Conservation (phyloP, 2,113 vertebrate species). For the Antechinus stuartii region DNA sequence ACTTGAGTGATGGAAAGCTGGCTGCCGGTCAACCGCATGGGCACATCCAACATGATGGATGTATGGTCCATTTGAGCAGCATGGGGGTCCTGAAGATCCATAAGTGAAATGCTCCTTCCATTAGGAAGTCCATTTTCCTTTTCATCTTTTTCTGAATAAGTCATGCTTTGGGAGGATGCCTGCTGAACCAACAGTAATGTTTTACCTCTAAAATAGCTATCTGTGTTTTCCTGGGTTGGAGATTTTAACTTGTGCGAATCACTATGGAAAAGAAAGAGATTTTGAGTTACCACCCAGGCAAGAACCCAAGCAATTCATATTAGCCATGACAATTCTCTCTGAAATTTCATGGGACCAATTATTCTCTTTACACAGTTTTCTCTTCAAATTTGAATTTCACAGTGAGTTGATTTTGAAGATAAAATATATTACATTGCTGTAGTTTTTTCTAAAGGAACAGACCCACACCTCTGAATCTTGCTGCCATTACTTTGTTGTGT, state of each 20-base stretch:
- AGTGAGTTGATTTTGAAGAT: constrained; percentile 28
- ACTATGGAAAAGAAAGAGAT: constrained; percentile 80
- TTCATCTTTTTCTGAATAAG: constrained; percentile 90
- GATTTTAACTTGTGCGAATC: constrained; percentile 89
- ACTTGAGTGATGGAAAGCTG: constrained; percentile 89
- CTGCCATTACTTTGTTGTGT: constrained; percentile 19
- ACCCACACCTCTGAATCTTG: background rate
- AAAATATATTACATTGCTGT: constrained; percentile 34
- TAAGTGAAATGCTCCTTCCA: constrained; percentile 94
- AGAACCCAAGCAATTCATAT: constrained; percentile 48
- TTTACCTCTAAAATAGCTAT: constrained; percentile 86
- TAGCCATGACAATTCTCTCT: constrained; percentile 37
- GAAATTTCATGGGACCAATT: constrained; percentile 8
- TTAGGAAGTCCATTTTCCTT: constrained; percentile 87
- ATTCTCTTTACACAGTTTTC: constrained; percentile 52
- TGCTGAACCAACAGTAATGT: constrained; percentile 89
- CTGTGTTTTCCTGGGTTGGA: constrained; percentile 86
- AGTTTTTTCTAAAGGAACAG: constrained; percentile 26
- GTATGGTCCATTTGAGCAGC: constrained; percentile 71
- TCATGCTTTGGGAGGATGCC: constrained; percentile 88
- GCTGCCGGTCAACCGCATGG: constrained; percentile 88
- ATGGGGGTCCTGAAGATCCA: constrained; percentile 94
- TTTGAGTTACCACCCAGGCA: constrained; percentile 68
- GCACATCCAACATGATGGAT: constrained; percentile 86
- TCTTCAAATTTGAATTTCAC: constrained; percentile 51